Evolutionary conservation across 2,888 invertebrate species (phyloP).

Genomic region (Troides aeacus): DNA sequence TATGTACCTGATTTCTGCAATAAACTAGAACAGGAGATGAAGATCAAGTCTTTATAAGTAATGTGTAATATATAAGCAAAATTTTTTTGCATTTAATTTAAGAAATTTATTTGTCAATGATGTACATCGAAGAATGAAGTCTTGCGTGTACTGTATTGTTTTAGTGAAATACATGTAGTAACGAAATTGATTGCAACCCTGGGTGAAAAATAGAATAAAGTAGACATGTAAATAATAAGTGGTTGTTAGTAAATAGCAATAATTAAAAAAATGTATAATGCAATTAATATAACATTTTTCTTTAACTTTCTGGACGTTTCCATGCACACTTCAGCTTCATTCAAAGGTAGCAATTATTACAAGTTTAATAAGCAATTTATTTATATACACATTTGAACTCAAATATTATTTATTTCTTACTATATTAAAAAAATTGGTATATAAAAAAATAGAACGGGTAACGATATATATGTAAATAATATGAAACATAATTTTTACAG

Average conservation of each 20-base stretch:
- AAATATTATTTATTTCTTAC: neutral
- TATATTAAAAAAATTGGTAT: neutral
- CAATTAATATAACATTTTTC: neutral
- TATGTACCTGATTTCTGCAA: no score
- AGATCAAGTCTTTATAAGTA: no score
- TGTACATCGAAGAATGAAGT: neutral
- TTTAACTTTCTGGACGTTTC: neutral
- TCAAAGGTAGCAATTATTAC: neutral
- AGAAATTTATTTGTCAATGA: no score
- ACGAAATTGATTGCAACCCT: neutral
- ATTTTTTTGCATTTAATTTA: no score
- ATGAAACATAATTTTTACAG: no score
- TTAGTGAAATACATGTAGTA: neutral
- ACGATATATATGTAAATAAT: no score
- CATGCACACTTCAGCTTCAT: neutral
- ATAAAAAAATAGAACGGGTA: no score
- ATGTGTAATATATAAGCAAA: no score
- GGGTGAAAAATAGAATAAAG: neutral
- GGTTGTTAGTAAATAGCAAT: neutral
- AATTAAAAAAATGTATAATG: neutral
- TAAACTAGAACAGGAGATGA: no score
- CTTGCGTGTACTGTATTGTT: no score
- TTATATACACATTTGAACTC: neutral
- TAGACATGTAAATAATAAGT: no score
- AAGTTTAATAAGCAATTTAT: neutral